phyloP scores from a whole-genome alignment of 2,888 invertebrate genomes.

The Drosophila limbata region DNA sequence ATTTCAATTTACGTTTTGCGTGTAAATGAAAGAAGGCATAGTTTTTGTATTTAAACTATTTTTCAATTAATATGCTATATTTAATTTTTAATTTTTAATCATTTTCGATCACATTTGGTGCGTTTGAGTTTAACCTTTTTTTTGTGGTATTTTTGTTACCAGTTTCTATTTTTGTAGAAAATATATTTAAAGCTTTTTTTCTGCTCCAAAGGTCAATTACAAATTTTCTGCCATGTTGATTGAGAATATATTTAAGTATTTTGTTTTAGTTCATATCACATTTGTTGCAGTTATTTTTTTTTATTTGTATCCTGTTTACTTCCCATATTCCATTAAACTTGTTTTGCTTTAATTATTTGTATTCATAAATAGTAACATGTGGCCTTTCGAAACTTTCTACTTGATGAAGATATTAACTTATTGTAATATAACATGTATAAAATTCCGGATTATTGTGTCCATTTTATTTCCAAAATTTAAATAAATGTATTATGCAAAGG shows the following conservation, averaged over 20 bases:
- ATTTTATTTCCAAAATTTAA: constrained; percentile 31
- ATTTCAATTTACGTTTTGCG: constrained; percentile 24
- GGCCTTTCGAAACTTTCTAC: constrained; percentile 34
- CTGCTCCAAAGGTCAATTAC: constrained; percentile 47
- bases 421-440: background rate
- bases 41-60: constrained; percentile 54
- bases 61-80: constrained; percentile 39
- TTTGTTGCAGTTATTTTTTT: constrained; percentile 65
- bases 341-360: constrained; percentile 15
- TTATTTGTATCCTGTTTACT: constrained; percentile 27
- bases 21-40: constrained; percentile 75
- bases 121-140: constrained; percentile 55
- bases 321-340: constrained; percentile 14
- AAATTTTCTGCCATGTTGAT: constrained; percentile 31
- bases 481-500: background rate
- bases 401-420: background rate
- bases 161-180: constrained; percentile 62
- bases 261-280: constrained; percentile 67
- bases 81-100: constrained; percentile 31
- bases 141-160: constrained; percentile 20
- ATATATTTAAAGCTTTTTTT: constrained; percentile 72
- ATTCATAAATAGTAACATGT: constrained; percentile 47
- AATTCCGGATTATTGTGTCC: constrained; percentile 21
- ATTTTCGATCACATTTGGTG: constrained; percentile 76
- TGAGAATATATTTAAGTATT: constrained; percentile 45